Evolutionary conservation across 2,888 invertebrate species (phyloP).

Genomic region (Eutolmus rufibarbis): DNA sequence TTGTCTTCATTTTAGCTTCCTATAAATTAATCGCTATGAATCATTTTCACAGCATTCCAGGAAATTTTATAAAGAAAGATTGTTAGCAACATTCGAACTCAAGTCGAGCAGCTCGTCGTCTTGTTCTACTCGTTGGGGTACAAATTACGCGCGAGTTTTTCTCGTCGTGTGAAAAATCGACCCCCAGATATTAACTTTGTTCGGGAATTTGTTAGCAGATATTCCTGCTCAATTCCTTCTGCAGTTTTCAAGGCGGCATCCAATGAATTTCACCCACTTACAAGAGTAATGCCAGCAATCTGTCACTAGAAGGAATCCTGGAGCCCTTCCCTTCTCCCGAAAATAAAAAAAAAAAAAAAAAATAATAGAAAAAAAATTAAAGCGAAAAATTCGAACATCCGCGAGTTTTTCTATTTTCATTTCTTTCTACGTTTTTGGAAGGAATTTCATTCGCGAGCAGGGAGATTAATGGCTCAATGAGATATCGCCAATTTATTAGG

Average conservation of each 20-base stretch:
- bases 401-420: not conserved
- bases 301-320: conserved; percentile 9
- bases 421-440: not conserved
- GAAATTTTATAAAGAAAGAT: not conserved
- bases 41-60: not conserved
- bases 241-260: not conserved
- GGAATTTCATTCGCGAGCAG: conserved; percentile 10
- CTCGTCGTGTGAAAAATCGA: conserved; percentile 19
- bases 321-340: not conserved
- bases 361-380: not conserved
- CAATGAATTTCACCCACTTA: conserved; percentile 1
- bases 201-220: not conserved
- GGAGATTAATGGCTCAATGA: conserved; percentile 28
- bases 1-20: not conserved
- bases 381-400: not conserved
- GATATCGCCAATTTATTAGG: conserved; percentile 28
- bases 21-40: not conserved
- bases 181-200: conserved; percentile 9
- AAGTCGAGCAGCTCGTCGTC: not conserved
- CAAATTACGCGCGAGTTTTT: not conserved
- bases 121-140: not conserved
- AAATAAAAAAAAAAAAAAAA: not conserved
- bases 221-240: not conserved
- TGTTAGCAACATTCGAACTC: not conserved
- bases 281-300: conserved; percentile 15